phyloP scores from a whole-genome alignment of 2,888 invertebrate species.

The Sphinx pinastri region DNA sequence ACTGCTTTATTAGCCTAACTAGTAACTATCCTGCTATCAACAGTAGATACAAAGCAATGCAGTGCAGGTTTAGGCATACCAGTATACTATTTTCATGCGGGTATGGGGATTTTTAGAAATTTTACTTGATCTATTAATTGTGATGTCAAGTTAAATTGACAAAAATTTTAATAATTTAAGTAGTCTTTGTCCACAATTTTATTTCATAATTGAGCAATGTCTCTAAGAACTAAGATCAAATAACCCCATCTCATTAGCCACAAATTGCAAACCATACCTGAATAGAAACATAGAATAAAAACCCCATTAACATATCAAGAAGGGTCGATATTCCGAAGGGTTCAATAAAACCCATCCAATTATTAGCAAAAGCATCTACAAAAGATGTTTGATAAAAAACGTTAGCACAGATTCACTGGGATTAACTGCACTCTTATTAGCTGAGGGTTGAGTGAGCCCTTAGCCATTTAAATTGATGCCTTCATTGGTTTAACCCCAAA shows the following conservation, averaged over 20 bases:
- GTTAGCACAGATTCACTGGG: slow-evolving; percentile 44
- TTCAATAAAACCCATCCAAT: slow-evolving; percentile 40
- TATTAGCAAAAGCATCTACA: slow-evolving; percentile 41
- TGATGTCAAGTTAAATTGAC: background rate
- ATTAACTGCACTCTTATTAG: slow-evolving; percentile 66
- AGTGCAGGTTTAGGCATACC: too few species aligned
- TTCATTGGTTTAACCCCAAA: slow-evolving; percentile 74
- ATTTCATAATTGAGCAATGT: background rate
- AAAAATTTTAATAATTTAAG: background rate
- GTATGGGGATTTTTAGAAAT: too few species aligned
- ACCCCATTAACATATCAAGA: slow-evolving; percentile 1
- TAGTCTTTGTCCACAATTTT: too few species aligned
- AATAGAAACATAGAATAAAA: background rate
- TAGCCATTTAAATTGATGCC: slow-evolving; percentile 75
- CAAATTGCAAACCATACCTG: too few species aligned
- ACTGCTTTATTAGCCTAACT: too few species aligned
- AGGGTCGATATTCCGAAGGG: slow-evolving; percentile 32
- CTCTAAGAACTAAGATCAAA: background rate
- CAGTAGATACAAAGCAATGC: too few species aligned
- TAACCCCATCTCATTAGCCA: background rate
- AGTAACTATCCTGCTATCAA: too few species aligned
- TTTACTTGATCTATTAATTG: too few species aligned
- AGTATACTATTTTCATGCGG: too few species aligned
- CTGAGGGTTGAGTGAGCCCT: slow-evolving; percentile 54
- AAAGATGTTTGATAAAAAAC: slow-evolving; percentile 44